These are phyloP conservation scores for Channa maculata DNA, from an alignment of 2,113 vertebrate genomes.

Conservation along the genomic window DNA sequence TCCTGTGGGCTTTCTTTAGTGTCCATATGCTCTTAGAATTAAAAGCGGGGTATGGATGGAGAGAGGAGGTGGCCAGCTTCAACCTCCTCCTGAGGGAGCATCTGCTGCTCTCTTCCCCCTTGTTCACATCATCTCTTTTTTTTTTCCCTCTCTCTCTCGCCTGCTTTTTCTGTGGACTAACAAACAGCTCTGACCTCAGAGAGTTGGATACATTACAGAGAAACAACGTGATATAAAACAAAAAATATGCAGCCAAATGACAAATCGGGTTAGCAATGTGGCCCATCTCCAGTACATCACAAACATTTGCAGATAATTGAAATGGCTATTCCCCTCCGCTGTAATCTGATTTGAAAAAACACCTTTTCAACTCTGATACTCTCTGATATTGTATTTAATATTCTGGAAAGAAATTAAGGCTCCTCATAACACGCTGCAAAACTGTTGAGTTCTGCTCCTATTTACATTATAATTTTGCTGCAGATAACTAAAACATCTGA, in stretches of 20 bases:
- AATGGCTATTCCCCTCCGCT: constrained; percentile 16
- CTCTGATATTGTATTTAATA: constrained; percentile 23
- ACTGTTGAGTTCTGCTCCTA: constrained; percentile 20
- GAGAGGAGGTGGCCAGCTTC: constrained; percentile 57
- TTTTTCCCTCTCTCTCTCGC: constrained; percentile 28
- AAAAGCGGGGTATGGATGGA: constrained; percentile 44
- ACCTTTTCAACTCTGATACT: constrained; percentile 25
- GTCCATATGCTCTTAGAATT: constrained; percentile 75
- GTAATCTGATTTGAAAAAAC: constrained; percentile 29
- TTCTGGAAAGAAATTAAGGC: constrained; percentile 18
- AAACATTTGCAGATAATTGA: constrained; percentile 50
- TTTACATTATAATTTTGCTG: constrained; percentile 22
- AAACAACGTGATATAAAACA: constrained; percentile 67
- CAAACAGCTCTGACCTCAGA: constrained; percentile 75
- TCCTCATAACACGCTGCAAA: constrained; percentile 11
- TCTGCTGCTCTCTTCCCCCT: constrained; percentile 77
- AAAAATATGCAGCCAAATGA: constrained; percentile 62
- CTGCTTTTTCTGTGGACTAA: constrained; percentile 51
- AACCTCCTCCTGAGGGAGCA: constrained; percentile 81
- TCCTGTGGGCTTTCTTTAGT: constrained; percentile 66
- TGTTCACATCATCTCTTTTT: constrained; percentile 23
- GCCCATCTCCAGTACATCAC: constrained; percentile 32
- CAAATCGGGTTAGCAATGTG: constrained; percentile 66
- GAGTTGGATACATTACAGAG: constrained; percentile 67
- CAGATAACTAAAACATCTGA: constrained; percentile 33